phyloP scores from a whole-genome alignment of 1,140 invertebrate species.

The Epicauta chinensis region DNA sequence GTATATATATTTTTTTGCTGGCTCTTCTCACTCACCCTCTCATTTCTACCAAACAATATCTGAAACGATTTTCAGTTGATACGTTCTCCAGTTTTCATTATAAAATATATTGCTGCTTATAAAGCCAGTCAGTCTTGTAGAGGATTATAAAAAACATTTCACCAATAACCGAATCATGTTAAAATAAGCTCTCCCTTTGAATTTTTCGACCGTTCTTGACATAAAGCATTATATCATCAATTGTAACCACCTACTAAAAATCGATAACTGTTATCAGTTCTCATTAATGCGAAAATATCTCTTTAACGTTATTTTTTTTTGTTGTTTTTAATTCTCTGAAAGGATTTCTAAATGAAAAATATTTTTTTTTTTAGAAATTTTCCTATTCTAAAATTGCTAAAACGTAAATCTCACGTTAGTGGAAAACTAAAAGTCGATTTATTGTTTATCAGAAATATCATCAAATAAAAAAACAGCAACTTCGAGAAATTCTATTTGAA shows the following conservation, averaged over 20 bases:
- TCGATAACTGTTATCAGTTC: constrained; percentile 1
- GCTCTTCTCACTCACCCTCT: neutral
- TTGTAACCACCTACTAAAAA: constrained; percentile 1
- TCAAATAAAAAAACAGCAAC: constrained; percentile 17
- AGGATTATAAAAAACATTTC: constrained; percentile 8
- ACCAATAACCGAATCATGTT: neutral
- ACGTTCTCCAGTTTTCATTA: constrained; percentile 7
- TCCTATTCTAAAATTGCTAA: no score
- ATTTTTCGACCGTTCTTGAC: constrained; percentile 3
- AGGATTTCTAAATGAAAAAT: no score
- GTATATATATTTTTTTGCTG: no score
- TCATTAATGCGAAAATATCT: neutral
- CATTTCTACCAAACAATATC: constrained; percentile 5
- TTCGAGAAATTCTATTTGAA: constrained; percentile 20
- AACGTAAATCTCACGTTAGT: neutral
- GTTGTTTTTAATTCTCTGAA: no score
- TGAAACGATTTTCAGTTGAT: constrained; percentile 4
- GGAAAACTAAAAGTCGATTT: constrained; percentile 14
- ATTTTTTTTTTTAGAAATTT: no score
- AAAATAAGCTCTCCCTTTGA: no score
- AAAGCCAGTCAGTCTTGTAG: constrained; percentile 2
- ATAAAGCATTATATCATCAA: neutral
- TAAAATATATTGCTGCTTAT: neutral
- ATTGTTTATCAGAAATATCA: constrained; percentile 17
- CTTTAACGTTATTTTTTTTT: no score